Percentiles rank a stretch among this genome's conserved stretches.
Conservation (phyloP, 2,113 vertebrate genomes). For the Misgurnus mizolepis region DNA sequence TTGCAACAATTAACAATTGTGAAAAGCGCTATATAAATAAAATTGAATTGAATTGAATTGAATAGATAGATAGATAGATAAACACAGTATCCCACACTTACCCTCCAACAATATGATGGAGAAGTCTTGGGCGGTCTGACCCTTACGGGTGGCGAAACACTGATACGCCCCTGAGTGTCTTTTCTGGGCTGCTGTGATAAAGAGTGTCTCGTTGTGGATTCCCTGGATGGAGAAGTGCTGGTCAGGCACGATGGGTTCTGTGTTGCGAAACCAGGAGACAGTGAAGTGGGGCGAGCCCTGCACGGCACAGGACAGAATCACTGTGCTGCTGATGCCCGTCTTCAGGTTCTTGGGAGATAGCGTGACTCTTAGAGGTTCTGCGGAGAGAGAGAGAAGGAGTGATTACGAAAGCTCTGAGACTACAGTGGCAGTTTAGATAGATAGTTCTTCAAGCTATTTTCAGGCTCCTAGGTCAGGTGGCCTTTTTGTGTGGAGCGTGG, state of each 20-base stretch:
- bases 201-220: conserved; percentile 92
- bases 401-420: neutral
- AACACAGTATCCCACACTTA: conserved; percentile 60
- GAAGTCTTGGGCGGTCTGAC: conserved; percentile 94
- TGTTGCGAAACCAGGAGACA: conserved; percentile 97
- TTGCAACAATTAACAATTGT: no score
- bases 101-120: conserved; percentile 94
- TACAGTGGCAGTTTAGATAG: neutral
- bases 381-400: conserved; percentile 18
- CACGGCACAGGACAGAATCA: conserved; percentile 93
- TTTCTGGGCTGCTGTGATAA: conserved; percentile 94
- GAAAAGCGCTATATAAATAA: no score
- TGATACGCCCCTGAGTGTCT: conserved; percentile 97
- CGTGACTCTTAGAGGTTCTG: conserved; percentile 94
- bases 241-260: conserved; percentile 84
- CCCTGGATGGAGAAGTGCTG: conserved; percentile 96
- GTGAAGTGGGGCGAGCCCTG: conserved; percentile 91
- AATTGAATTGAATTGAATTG: no score
- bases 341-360: conserved; percentile 98
- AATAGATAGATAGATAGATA: no score
- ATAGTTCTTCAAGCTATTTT: neutral
- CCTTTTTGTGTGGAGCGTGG: no score
- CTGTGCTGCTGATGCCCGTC: conserved; percentile 96
- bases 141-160: conserved; percentile 93
- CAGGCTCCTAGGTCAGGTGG: no score